Conservation (phyloP, 2,113 vertebrate species). For the Acanthochromis polyacanthus region DNA sequence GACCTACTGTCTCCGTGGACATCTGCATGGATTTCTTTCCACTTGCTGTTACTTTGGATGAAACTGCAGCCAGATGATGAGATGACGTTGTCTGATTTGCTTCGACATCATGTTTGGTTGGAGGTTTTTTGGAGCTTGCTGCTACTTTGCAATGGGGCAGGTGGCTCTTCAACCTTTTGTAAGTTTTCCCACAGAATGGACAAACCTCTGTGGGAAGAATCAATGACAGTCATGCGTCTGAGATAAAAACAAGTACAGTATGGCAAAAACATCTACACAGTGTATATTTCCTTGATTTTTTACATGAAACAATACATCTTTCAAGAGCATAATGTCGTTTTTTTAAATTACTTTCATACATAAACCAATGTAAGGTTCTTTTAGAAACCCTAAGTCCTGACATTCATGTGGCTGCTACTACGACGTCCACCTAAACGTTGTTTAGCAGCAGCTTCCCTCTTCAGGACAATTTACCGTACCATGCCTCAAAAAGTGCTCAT, state of each 20-base stretch:
- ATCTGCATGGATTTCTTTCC: neutral
- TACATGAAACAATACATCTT: too few species aligned
- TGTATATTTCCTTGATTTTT: too few species aligned
- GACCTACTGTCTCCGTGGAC: neutral
- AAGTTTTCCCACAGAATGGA: conserved; percentile 88
- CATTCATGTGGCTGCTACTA: too few species aligned
- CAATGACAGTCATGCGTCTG: neutral
- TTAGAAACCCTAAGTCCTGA: too few species aligned
- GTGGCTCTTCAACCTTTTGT: conserved; percentile 91
- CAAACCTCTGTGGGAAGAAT: conserved; percentile 81
- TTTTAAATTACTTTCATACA: too few species aligned
- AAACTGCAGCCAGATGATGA: neutral
- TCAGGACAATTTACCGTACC: too few species aligned
- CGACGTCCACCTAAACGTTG: too few species aligned
- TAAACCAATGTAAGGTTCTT: too few species aligned
- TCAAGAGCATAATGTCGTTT: too few species aligned
- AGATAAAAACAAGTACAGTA: neutral
- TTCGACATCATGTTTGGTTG: neutral
- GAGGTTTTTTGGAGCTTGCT: conserved; percentile 27
- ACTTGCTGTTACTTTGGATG: neutral
- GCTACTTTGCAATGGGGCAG: conserved; percentile 88
- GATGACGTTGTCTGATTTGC: neutral
- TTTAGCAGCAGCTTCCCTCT: too few species aligned
- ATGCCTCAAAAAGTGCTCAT: too few species aligned
- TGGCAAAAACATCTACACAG: too few species aligned